Base-by-base conservation (phyloP, 2,888 invertebrate species). In the Diaprepes abbreviatus region DNA sequence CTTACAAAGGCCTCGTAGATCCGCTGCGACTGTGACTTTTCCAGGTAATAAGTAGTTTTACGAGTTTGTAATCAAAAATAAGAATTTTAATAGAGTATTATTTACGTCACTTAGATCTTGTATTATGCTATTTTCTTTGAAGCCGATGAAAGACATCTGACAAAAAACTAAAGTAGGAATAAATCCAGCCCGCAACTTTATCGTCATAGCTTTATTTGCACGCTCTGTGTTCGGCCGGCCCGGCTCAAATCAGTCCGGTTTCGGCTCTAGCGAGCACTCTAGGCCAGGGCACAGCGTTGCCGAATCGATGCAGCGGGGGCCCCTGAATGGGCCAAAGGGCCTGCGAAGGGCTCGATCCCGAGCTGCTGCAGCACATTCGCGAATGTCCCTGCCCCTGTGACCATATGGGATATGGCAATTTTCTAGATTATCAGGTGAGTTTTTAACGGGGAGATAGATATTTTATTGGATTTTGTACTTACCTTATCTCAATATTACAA, bases 391-490 rank as follows among this genome's bases (percentile, higher is more conserved):
- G 95, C 87, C 92, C 93, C 80, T 95, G 95, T 89, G 93, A 94
- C 88, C 95, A 95, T 88, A 93, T 95, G 92, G 95, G 95, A 83
- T 94, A 93, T 87, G 95, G 95, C 80, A 95, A 95, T 87, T 94
- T 91, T 85, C 91, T 93, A 91, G 94, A 94, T 87, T 94, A 94
- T 86, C 93, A 93, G 91, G 92, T 93, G 85, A 84, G 80, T 7
- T n/a, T n/a, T n/a, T n/a, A n/a, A n/a, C n/a, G n/a, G n/a, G n/a
- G n/a, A n/a, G n/a, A n/a, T n/a, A n/a, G n/a, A n/a, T n/a, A n/a
- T n/a, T n/a, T n/a, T n/a, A n/a, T n/a, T n/a, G n/a, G n/a, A n/a
- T n/a, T n/a, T n/a, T n/a, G n/a, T n/a, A n/a, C n/a, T n/a, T n/a
- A n/a, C n/a, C n/a, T n/a, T n/a, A n/a, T n/a, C n/a, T n/a, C n/a